phyloP scores from a whole-genome alignment of 2,113 vertebrate genomes.

The Oreochromis niloticus region DNA sequence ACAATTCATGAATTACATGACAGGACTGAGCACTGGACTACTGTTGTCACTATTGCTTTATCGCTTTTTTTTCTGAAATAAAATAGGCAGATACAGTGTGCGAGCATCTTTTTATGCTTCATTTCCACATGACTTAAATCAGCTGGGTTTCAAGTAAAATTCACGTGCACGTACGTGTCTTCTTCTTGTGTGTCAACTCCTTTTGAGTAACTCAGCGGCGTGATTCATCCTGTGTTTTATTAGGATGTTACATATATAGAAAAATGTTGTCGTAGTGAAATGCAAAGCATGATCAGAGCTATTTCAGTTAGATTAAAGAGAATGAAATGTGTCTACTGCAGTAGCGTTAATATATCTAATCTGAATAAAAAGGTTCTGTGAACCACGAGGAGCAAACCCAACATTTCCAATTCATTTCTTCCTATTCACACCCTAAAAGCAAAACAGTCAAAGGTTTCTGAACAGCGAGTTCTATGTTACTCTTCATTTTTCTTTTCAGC shows the following conservation, averaged over 20 bases:
- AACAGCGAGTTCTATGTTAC: not conserved
- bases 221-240: not conserved
- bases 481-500: not conserved
- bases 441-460: conserved; percentile 24
- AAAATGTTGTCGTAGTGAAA: not conserved
- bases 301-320: not conserved
- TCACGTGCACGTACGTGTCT: not conserved
- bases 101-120: not conserved
- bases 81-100: not conserved
- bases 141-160: not conserved
- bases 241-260: not conserved
- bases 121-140: not conserved
- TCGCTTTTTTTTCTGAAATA: not conserved
- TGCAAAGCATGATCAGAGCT: not conserved
- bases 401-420: not conserved
- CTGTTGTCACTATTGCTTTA: not conserved
- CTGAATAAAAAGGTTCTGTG: not conserved
- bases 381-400: not conserved
- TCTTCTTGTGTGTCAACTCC: not conserved
- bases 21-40: not conserved
- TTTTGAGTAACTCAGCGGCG: not conserved
- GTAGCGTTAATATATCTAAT: not conserved
- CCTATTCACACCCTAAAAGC: not conserved
- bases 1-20: not conserved
- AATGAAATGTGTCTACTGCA: not conserved